Evolutionary conservation across 2,113 vertebrate species (phyloP).

Genomic region (Gallinago paraguaiae): DNA sequence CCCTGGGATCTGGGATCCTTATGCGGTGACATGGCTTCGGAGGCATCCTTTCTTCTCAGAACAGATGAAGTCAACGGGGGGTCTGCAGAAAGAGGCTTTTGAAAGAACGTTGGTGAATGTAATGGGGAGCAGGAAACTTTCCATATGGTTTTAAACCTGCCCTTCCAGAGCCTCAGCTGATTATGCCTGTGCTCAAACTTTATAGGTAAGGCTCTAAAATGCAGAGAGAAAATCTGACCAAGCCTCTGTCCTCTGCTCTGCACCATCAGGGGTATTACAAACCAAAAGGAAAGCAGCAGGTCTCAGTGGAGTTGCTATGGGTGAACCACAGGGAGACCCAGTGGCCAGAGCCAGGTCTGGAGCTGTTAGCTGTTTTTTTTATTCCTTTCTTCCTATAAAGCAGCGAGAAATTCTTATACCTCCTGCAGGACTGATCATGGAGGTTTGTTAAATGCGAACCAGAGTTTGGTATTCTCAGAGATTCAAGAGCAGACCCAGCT

Average conservation of each 20-base stretch:
- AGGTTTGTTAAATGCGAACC: background rate
- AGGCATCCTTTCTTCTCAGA: background rate
- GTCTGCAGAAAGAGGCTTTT: background rate
- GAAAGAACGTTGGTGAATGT: background rate
- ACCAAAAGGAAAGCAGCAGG: rapidly evolving
- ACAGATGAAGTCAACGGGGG: background rate
- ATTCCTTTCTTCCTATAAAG: background rate
- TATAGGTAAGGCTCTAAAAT: background rate
- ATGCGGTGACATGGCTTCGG: background rate
- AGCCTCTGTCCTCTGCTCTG: background rate
- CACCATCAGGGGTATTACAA: background rate
- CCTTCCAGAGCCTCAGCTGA: background rate
- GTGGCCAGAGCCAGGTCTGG: background rate
- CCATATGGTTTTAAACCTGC: background rate
- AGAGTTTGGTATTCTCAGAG: background rate
- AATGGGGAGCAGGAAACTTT: background rate
- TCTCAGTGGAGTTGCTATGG: background rate
- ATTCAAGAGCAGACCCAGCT: background rate
- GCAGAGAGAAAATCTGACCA: background rate
- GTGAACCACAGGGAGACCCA: background rate
- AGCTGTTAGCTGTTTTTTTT: rapidly evolving
- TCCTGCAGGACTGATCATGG: background rate
- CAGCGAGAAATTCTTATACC: background rate
- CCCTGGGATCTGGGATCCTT: background rate
- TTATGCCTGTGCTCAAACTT: background rate